Percentiles rank a stretch among this genome's conserved stretches.
Evolutionary conservation across 2,113 vertebrate species (phyloP).

Genomic region (Chrysemys picta): DNA sequence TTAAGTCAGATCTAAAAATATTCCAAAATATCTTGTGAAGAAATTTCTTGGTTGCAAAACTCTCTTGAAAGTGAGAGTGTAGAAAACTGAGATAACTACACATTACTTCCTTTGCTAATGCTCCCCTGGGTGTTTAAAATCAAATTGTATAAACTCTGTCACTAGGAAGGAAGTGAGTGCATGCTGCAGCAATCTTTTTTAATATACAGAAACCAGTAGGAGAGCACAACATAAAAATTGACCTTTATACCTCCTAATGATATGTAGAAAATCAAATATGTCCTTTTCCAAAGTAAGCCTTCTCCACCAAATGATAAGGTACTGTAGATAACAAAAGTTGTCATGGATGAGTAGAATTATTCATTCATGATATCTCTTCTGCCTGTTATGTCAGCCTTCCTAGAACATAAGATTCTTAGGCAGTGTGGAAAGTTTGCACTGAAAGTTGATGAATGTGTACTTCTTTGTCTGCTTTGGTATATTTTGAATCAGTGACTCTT

Average conservation of each 20-base stretch:
- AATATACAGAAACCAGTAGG: not conserved
- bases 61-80: not conserved
- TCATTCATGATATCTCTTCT: not conserved
- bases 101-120: not conserved
- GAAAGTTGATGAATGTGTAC: not conserved
- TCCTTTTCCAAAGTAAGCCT: not conserved
- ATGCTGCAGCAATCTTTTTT: not conserved
- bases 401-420: not conserved
- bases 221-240: not conserved
- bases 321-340: constrained; percentile 1
- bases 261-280: constrained; percentile 6
- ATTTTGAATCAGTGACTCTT: not conserved
- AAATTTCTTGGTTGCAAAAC: not conserved
- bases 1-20: not conserved
- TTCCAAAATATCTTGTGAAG: not conserved
- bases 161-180: not conserved
- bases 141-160: not conserved
- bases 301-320: not conserved
- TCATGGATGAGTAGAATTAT: not conserved
- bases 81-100: not conserved
- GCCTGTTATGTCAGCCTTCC: not conserved
- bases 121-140: not conserved
- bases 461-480: not conserved
- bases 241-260: not conserved
- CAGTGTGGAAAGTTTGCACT: not conserved